phyloP scores from a whole-genome alignment of 2,113 vertebrate genomes.

The Tinamus guttatus region DNA sequence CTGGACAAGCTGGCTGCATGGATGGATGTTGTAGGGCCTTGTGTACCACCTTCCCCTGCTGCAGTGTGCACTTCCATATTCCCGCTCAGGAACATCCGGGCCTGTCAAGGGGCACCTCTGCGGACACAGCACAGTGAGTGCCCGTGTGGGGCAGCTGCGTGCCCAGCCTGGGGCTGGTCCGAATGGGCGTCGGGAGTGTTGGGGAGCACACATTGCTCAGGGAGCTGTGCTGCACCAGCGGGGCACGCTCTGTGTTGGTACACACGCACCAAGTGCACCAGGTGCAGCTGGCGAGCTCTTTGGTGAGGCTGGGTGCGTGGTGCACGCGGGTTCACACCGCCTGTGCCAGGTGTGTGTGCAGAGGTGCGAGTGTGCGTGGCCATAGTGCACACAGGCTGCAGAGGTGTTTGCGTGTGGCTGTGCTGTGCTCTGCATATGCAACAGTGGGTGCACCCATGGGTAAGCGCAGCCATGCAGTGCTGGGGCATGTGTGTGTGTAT shows the following conservation, averaged over 20 bases:
- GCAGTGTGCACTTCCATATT: background rate
- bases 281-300: background rate
- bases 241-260: too few species aligned
- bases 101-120: too few species aligned
- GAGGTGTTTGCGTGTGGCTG: background rate
- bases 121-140: too few species aligned
- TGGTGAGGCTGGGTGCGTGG: background rate
- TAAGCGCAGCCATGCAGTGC: fast-evolving
- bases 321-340: background rate
- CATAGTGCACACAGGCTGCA: background rate
- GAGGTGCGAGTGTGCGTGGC: background rate
- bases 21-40: fast-evolving
- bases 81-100: too few species aligned
- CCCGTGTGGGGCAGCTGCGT: background rate
- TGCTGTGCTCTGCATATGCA: background rate
- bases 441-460: background rate
- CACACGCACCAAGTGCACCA: too few species aligned
- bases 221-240: too few species aligned
- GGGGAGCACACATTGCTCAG: background rate
- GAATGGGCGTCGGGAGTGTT: fast-evolving
- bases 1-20: too few species aligned
- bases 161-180: too few species aligned
- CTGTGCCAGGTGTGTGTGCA: too few species aligned
- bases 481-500: background rate
- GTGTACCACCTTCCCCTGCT: background rate